phyloP scores from a whole-genome alignment of 2,797 vertebrate species.

The Xenops minutus region DNA sequence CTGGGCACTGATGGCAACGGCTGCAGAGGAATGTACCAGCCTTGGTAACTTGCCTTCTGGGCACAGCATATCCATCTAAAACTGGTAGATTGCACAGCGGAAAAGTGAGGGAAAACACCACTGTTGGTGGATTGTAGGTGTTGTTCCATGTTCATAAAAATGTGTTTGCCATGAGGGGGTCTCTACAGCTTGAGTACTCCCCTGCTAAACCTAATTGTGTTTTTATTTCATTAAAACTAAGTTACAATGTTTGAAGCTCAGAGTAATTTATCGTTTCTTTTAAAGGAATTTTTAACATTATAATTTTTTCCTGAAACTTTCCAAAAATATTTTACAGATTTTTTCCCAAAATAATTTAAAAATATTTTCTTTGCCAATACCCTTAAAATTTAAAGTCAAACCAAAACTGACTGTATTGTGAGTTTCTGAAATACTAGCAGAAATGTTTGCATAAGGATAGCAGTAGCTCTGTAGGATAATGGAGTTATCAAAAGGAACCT shows the following conservation, averaged over 20 bases:
- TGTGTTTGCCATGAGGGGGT: not conserved
- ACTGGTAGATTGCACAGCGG: not conserved
- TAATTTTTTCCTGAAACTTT: not conserved
- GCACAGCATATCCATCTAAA: not conserved
- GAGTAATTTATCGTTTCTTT: not conserved
- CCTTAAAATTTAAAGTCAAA: not conserved
- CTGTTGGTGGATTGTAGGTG: rapidly evolving
- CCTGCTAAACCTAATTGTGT: not conserved
- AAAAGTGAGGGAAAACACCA: not conserved
- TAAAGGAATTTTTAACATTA: not conserved
- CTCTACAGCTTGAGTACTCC: not conserved
- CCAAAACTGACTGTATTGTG: not conserved
- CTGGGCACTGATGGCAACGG: not conserved
- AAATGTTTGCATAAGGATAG: not conserved
- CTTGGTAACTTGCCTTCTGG: not conserved
- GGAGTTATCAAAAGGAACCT: not conserved
- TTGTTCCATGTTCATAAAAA: not conserved
- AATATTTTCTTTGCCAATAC: not conserved
- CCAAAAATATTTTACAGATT: not conserved
- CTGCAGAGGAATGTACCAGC: not conserved
- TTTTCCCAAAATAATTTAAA: not conserved
- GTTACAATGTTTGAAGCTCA: not conserved
- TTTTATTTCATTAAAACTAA: not conserved
- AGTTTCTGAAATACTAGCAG: not conserved
- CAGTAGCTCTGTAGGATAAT: not conserved